Evolutionary conservation across 2,113 vertebrate genomes (phyloP).

Genomic region (Alectura lathami): DNA sequence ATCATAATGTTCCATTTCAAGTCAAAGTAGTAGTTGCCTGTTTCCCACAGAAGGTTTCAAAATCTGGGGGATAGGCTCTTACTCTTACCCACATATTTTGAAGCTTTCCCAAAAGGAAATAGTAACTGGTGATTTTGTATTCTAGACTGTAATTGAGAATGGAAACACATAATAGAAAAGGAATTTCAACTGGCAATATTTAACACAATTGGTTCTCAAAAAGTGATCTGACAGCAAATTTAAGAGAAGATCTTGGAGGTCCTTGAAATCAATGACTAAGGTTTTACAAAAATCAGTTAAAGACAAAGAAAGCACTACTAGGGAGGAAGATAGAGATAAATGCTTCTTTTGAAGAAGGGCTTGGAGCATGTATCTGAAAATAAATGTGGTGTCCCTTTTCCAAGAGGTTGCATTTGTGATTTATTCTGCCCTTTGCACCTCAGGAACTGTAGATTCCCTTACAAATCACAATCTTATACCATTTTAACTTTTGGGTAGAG

Average conservation of each 20-base stretch:
- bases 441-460: neutral
- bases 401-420: neutral
- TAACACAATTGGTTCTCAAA: neutral
- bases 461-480: neutral
- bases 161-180: neutral
- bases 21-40: constrained; percentile 34
- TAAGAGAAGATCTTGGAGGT: neutral
- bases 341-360: neutral
- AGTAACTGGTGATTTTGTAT: neutral
- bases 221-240: neutral
- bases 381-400: neutral
- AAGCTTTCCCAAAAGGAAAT: neutral
- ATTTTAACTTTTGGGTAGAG: neutral
- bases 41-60: constrained; percentile 8
- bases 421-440: neutral
- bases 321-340: neutral
- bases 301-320: neutral
- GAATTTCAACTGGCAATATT: neutral
- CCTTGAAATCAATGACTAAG: neutral
- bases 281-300: neutral
- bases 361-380: neutral
- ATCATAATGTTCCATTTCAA: constrained; percentile 53
- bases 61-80: neutral
- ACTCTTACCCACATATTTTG: neutral
- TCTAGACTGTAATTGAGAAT: neutral